Conservation (phyloP, 2,797 vertebrate genomes). For the Potorous gilbertii region DNA sequence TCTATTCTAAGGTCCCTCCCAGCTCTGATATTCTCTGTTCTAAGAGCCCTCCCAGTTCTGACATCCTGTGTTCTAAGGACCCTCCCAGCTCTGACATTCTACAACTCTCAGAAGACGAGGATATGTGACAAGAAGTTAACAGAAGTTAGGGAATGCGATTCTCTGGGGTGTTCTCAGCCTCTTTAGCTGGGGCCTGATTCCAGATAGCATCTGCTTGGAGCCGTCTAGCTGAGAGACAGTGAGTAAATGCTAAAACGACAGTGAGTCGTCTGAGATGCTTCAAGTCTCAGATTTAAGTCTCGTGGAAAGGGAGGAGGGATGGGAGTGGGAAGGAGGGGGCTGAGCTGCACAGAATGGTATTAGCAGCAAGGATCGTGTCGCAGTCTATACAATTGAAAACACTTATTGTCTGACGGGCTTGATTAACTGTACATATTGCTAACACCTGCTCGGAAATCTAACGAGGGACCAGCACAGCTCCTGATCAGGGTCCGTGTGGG, state of each 20-base stretch:
- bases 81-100: not conserved
- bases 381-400: not conserved
- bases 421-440: conserved; percentile 53
- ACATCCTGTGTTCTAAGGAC: not conserved
- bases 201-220: not conserved
- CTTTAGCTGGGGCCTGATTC: not conserved
- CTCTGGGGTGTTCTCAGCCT: not conserved
- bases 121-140: not conserved
- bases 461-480: conserved; percentile 8
- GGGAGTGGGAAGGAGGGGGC: not conserved
- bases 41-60: not conserved
- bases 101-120: not conserved
- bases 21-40: not conserved
- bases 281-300: not conserved
- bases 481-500: conserved; percentile 41
- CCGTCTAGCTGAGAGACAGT: not conserved
- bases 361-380: conserved; percentile 1
- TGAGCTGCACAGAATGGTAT: accelerated
- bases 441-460: conserved; percentile 61
- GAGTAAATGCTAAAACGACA: not conserved
- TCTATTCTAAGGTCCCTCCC: not conserved
- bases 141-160: not conserved
- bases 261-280: not conserved
- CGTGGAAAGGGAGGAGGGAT: not conserved
- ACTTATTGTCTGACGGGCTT: conserved; percentile 42